A percentile compares a stretch with the other conserved stretches of the same genome.
These are phyloP conservation scores for Spea multiplicata DNA, from an alignment of 2,113 vertebrate genomes.

Conservation along the genomic window DNA sequence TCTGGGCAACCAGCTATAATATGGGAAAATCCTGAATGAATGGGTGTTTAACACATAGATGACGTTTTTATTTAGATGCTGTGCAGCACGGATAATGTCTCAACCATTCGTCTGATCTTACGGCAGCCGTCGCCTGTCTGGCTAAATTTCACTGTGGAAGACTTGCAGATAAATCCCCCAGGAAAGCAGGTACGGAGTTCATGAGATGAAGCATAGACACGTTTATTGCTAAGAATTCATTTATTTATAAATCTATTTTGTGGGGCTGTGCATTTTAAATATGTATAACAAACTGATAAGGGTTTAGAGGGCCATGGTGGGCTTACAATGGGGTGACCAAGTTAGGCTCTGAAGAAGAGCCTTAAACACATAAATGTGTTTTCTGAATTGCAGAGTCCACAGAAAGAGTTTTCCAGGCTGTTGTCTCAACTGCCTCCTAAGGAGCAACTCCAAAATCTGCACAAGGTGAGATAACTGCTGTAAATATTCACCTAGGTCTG, in stretches of 20 bases:
- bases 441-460: slow-evolving; percentile 69
- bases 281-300: too few species aligned
- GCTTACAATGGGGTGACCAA: too few species aligned
- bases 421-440: slow-evolving; percentile 77
- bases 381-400: slow-evolving; percentile 71
- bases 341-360: too few species aligned
- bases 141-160: slow-evolving; percentile 82
- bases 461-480: slow-evolving; percentile 65
- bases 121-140: slow-evolving; percentile 87
- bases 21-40: too few species aligned
- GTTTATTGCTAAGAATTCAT: too few species aligned
- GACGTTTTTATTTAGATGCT: slow-evolving; percentile 71
- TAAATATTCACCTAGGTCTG: too few species aligned
- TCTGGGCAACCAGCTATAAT: too few species aligned
- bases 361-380: too few species aligned
- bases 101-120: slow-evolving; percentile 80
- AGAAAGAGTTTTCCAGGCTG: slow-evolving; percentile 81
- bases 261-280: background rate
- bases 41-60: too few species aligned
- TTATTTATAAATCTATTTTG: too few species aligned
- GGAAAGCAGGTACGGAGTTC: slow-evolving; percentile 66
- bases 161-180: slow-evolving; percentile 74
- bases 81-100: slow-evolving; percentile 73
- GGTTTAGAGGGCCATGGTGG: too few species aligned
- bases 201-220: too few species aligned